Percentiles rank a stretch among this genome's conserved stretches.
phyloP scores from a whole-genome alignment of 2,888 invertebrate genomes.

The Meta bourneti region DNA sequence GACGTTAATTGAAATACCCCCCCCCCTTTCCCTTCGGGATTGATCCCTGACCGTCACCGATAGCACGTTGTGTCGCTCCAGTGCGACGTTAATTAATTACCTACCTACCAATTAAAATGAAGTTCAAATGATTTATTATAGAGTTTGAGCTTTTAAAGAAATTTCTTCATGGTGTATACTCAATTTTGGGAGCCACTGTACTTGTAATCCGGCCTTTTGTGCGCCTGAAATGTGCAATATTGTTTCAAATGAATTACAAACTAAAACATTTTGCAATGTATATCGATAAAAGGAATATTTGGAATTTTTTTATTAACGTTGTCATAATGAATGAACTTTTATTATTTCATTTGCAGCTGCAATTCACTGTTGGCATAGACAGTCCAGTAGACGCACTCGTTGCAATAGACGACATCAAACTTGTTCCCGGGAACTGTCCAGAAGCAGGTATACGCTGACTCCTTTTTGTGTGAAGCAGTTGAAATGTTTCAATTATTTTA shows the following conservation, averaged over 20 bases:
- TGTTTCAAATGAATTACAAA: background rate
- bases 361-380: slow-evolving; percentile 35
- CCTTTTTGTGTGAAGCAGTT: background rate
- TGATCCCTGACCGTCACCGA: too few relatives aligned
- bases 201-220: too few relatives aligned
- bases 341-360: slow-evolving; percentile 19
- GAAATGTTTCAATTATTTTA: background rate
- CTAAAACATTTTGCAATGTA: background rate
- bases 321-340: too few relatives aligned
- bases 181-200: too few relatives aligned
- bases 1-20: too few relatives aligned
- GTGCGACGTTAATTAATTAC: too few relatives aligned
- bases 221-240: background rate
- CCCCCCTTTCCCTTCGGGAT: too few relatives aligned
- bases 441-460: slow-evolving; percentile 56
- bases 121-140: too few relatives aligned
- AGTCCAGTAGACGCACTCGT: background rate
- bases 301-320: background rate
- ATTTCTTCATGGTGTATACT: too few relatives aligned
- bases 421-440: slow-evolving; percentile 58
- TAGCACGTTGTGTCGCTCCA: too few relatives aligned
- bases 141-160: too few relatives aligned
- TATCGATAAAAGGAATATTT: background rate
- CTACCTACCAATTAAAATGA: too few relatives aligned
- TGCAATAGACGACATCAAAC: slow-evolving; percentile 71